These are phyloP conservation scores for Microdon myrmicae DNA, from an alignment of 2,888 invertebrate species.

Conservation along the genomic window DNA sequence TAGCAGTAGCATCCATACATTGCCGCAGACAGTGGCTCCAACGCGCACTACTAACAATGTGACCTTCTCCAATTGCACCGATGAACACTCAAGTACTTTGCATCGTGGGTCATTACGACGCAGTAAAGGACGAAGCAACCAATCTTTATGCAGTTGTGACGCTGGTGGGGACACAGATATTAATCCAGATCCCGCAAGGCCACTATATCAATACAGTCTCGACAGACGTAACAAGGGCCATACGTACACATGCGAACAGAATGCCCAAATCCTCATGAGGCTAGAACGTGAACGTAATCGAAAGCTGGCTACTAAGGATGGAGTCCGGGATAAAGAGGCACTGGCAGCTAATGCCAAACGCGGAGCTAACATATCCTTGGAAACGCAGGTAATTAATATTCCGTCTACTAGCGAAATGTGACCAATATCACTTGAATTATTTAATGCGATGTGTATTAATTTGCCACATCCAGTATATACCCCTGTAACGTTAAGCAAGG, in stretches of 20 bases:
- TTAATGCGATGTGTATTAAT: conserved; percentile 53
- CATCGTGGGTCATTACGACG: conserved; percentile 64
- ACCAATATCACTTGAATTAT: conserved; percentile 52
- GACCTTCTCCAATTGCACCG: conserved; percentile 63
- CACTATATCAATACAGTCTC: conserved; percentile 68
- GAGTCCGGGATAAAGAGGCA: conserved; percentile 28
- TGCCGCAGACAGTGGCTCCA: conserved; percentile 34
- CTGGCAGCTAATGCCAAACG: conserved; percentile 13
- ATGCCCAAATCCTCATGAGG: conserved; percentile 67
- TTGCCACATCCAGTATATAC: too few species aligned
- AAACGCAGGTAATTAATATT: conserved; percentile 56
- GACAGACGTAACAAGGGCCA: conserved; percentile 67
- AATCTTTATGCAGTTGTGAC: conserved; percentile 66
- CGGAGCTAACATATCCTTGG: conserved; percentile 38
- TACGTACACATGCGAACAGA: conserved; percentile 69
- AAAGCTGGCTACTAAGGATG: conserved; percentile 57
- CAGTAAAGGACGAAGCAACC: conserved; percentile 65
- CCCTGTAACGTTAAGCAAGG: too few species aligned
- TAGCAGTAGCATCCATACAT: conserved; percentile 53
- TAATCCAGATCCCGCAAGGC: conserved; percentile 64
- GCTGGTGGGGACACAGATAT: conserved; percentile 65
- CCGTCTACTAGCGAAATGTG: background rate
- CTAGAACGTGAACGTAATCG: conserved; percentile 65
- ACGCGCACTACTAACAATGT: conserved; percentile 57
- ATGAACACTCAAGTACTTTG: conserved; percentile 55